Evolutionary conservation across 1,140 invertebrate species (phyloP).

Genomic region (Pseudomyrmex flavicornis): DNA sequence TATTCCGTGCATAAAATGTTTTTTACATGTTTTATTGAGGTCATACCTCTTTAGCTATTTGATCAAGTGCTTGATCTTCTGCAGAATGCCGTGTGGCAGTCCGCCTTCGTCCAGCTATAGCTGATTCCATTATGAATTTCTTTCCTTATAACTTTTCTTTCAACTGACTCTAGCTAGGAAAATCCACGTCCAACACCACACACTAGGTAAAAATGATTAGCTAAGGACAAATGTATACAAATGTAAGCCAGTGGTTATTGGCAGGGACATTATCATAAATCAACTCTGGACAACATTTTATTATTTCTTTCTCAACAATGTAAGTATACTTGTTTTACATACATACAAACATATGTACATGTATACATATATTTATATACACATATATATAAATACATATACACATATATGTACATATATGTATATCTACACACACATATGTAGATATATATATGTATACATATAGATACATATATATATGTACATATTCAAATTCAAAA

Average conservation of each 20-base stretch:
- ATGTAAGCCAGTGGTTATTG: conserved; percentile 8
- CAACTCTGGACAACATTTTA: conserved; percentile 13
- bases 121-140: conserved; percentile 86
- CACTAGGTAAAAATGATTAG: conserved; percentile 61
- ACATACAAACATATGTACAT: no score
- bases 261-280: neutral
- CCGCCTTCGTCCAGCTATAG: conserved; percentile 89
- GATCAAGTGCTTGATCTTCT: conserved; percentile 95
- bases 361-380: no score
- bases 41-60: conserved; percentile 94
- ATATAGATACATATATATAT: no score
- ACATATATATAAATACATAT: no score
- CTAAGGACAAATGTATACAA: conserved; percentile 49
- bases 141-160: conserved; percentile 41
- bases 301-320: neutral
- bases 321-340: no score
- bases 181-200: conserved; percentile 68
- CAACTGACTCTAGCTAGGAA: conserved; percentile 42
- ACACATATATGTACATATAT: no score
- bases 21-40: conserved; percentile 22
- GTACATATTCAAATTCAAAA: no score
- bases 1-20: neutral
- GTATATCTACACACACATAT: no score
- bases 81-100: conserved; percentile 90
- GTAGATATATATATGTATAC: no score